These are phyloP conservation scores for Caenorhabditis remanei DNA, from an alignment of 1,140 invertebrate genomes.

Conservation along the genomic window DNA sequence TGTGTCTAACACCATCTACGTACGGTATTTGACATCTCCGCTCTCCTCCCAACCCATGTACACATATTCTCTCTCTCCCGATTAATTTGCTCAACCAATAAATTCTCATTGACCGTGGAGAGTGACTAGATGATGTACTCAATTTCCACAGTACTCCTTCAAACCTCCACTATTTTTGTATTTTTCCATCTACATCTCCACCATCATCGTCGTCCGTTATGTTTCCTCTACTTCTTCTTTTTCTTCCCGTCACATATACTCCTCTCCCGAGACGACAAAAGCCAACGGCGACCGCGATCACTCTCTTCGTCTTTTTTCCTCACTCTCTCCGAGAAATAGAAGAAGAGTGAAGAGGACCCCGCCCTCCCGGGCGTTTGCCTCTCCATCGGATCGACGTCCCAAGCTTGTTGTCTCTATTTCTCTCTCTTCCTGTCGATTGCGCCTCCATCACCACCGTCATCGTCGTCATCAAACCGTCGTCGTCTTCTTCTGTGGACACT, in stretches of 20 bases:
- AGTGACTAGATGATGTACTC: neutral
- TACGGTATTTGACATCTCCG: neutral
- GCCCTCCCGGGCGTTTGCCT: constrained; percentile 33
- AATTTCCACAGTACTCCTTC: neutral
- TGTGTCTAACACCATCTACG: no score
- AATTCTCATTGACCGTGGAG: constrained; percentile 35
- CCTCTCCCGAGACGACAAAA: neutral
- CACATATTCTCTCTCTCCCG: neutral
- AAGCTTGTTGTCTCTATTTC: constrained; percentile 26
- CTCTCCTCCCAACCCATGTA: neutral
- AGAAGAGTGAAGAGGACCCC: neutral
- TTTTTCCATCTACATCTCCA: neutral
- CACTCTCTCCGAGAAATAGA: neutral
- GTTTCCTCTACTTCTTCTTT: neutral
- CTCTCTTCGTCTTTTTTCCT: neutral
- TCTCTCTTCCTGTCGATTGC: constrained; percentile 6
- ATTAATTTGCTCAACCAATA: neutral
- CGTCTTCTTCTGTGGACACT: constrained; percentile 33
- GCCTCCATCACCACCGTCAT: constrained; percentile 28
- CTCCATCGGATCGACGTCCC: constrained; percentile 33
- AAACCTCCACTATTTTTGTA: neutral
- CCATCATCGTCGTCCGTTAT: neutral
- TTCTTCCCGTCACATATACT: neutral
- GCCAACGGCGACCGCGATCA: constrained; percentile 47
- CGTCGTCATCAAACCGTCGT: constrained; percentile 47